Evolutionary conservation across 2,888 invertebrate genomes (phyloP).

Genomic region (Anorthoa munda): DNA sequence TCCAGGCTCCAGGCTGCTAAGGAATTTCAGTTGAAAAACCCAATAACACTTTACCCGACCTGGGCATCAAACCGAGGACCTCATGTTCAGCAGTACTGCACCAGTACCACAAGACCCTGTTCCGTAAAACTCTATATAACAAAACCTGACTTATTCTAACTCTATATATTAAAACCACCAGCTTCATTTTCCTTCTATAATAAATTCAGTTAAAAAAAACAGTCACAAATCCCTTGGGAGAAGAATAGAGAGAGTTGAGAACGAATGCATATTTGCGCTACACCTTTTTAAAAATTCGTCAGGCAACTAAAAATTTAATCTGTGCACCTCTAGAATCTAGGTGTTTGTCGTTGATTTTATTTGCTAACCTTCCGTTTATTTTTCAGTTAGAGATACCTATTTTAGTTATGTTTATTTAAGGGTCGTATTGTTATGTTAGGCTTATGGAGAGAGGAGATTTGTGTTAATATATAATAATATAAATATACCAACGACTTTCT

Average conservation of each 20-base stretch:
- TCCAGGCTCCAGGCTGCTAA: too few species aligned
- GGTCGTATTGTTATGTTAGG: not conserved
- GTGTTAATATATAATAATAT: not conserved
- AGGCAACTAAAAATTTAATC: slow-evolving; percentile 31
- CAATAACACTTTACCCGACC: too few species aligned
- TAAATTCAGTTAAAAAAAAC: slow-evolving; percentile 30
- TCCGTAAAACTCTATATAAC: not conserved
- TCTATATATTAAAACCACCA: slow-evolving; percentile 12
- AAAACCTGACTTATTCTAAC: slow-evolving; percentile 2
- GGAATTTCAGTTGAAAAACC: too few species aligned
- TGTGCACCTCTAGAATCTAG: slow-evolving; percentile 24
- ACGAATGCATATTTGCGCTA: slow-evolving; percentile 21
- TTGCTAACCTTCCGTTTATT: slow-evolving; percentile 25
- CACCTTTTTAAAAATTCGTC: slow-evolving; percentile 16
- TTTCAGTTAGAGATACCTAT: not conserved
- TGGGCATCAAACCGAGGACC: not conserved
- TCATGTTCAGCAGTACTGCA: not conserved
- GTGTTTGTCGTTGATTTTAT: slow-evolving; percentile 17
- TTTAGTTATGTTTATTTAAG: too few species aligned
- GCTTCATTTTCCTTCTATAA: slow-evolving; percentile 5
- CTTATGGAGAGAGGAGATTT: not conserved
- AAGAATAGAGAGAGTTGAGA: not conserved
- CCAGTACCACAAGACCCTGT: too few species aligned
- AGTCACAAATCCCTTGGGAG: slow-evolving; percentile 3
- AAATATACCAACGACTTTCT: too few species aligned